Evolutionary conservation across 2,113 vertebrate genomes (phyloP).

Genomic region (Chloebia gouldiae): DNA sequence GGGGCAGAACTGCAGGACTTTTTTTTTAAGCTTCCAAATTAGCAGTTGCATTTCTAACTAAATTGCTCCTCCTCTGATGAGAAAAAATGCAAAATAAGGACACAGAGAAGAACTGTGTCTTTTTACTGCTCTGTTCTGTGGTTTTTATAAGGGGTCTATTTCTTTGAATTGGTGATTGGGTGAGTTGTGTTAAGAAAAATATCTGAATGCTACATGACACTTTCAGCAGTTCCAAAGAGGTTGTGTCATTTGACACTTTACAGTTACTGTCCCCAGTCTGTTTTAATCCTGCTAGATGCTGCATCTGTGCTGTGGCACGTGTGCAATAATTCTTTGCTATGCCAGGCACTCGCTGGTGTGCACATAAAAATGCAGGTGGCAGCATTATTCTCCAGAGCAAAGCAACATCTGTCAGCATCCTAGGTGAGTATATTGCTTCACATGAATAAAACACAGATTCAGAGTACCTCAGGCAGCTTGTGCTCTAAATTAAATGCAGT

Average conservation of each 20-base stretch:
- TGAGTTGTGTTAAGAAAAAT: background rate
- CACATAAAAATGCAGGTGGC: constrained; percentile 17
- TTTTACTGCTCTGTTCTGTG: background rate
- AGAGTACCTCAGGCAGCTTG: background rate
- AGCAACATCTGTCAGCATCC: background rate
- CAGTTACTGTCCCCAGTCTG: background rate
- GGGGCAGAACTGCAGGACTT: background rate
- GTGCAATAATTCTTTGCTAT: background rate
- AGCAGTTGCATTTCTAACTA: background rate
- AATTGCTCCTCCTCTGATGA: background rate
- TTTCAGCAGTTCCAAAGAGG: background rate
- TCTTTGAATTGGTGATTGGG: background rate
- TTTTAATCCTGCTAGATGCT: background rate
- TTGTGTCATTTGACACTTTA: background rate
- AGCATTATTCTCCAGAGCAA: background rate
- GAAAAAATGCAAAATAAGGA: background rate
- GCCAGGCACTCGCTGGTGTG: background rate
- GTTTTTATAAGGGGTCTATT: background rate
- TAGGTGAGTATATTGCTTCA: background rate
- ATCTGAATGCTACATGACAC: background rate
- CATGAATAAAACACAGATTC: background rate
- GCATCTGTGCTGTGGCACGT: background rate
- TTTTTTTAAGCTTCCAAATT: background rate
- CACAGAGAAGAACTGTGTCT: background rate
- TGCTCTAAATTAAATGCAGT: background rate